Conservation (phyloP, 1,140 invertebrate species). For the Drosophila mayri region DNA sequence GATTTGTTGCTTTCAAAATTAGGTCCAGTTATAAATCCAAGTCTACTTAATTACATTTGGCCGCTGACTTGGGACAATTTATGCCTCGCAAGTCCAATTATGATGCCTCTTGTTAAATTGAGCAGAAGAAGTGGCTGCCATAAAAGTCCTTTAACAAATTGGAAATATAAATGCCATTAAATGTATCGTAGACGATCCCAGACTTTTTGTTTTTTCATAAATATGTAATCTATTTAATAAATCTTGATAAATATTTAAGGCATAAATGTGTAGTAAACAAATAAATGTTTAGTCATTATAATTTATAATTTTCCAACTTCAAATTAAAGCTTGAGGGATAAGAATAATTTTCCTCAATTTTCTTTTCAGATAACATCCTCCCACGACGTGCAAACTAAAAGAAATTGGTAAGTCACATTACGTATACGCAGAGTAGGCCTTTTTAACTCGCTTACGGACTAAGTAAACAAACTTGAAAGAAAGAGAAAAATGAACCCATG, state of each 20-base stretch:
- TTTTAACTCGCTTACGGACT: too few species aligned
- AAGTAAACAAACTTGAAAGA: too few species aligned
- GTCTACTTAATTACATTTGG: slow-evolving; percentile 54
- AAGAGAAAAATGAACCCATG: too few species aligned
- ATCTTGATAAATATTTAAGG: too few species aligned
- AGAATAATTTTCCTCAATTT: neutral
- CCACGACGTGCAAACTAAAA: neutral
- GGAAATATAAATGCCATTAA: neutral
- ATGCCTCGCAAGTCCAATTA: slow-evolving; percentile 22
- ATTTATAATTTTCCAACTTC: neutral
- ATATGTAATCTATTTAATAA: neutral
- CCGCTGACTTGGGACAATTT: slow-evolving; percentile 26
- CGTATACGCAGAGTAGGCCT: slow-evolving; percentile 24
- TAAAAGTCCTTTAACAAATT: slow-evolving; percentile 5
- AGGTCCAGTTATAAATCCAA: slow-evolving; percentile 49
- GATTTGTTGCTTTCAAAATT: slow-evolving; percentile 53
- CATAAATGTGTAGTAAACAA: neutral
- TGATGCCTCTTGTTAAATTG: neutral
- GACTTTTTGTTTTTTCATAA: neutral
- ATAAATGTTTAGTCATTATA: neutral
- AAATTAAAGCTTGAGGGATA: too few species aligned
- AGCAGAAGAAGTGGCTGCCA: slow-evolving; percentile 3
- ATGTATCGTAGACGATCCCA: neutral
- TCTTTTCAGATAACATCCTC: neutral
- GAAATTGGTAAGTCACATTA: slow-evolving; percentile 33